Conservation (phyloP, 2,888 invertebrate genomes). For the Spisula subtruncata region DNA sequence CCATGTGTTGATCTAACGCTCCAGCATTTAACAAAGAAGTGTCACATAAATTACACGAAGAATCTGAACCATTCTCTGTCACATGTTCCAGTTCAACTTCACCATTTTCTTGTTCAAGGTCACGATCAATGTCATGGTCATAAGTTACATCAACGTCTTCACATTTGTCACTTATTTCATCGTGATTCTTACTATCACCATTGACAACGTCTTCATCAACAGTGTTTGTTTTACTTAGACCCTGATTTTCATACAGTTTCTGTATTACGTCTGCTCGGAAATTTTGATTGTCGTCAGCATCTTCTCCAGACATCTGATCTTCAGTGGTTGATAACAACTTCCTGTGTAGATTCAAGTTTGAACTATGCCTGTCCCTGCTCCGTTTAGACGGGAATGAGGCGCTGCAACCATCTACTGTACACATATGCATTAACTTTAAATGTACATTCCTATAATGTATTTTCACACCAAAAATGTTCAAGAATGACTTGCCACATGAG, state of each 20-base stretch:
- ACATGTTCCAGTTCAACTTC: slow-evolving; percentile 50
- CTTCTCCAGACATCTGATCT: slow-evolving; percentile 57
- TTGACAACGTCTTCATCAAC: slow-evolving; percentile 65
- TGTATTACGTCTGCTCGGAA: slow-evolving; percentile 71
- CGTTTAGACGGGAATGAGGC: slow-evolving; percentile 97
- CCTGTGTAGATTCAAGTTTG: slow-evolving; percentile 96
- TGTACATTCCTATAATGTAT: slow-evolving; percentile 98
- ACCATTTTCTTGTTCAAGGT: slow-evolving; percentile 40
- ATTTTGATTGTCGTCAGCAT: slow-evolving; percentile 70
- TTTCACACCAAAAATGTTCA: slow-evolving; percentile 97
- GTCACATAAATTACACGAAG: slow-evolving; percentile 92
- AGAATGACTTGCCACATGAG: slow-evolving; percentile 97
- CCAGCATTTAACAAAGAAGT: slow-evolving; percentile 90
- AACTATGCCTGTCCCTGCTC: slow-evolving; percentile 96
- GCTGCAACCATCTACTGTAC: slow-evolving; percentile 97
- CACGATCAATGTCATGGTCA: not conserved
- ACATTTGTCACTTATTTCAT: slow-evolving; percentile 56
- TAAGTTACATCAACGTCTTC: slow-evolving; percentile 46
- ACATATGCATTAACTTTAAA: slow-evolving; percentile 97
- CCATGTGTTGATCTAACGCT: slow-evolving; percentile 92
- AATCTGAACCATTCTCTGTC: slow-evolving; percentile 75
- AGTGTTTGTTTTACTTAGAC: slow-evolving; percentile 28
- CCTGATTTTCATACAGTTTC: slow-evolving; percentile 67
- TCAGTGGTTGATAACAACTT: slow-evolving; percentile 91
- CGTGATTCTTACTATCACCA: slow-evolving; percentile 66